These are phyloP conservation scores for Volucella zonaria DNA, from an alignment of 2,888 invertebrate species.

Conservation along the genomic window DNA sequence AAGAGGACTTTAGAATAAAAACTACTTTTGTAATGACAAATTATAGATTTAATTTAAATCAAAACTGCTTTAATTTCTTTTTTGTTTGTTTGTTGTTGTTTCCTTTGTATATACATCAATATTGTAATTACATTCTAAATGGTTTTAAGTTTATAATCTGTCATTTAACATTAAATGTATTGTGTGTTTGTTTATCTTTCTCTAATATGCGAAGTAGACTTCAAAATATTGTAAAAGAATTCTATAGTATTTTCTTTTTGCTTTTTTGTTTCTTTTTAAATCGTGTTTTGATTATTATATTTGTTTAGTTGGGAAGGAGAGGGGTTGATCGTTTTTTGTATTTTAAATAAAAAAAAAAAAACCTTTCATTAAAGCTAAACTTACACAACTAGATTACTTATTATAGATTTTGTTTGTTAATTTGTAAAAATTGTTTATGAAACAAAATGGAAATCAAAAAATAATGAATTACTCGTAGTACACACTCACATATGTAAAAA, in stretches of 20 bases:
- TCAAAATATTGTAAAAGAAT: constrained; percentile 15
- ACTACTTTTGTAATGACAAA: constrained; percentile 23
- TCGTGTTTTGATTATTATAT: not conserved
- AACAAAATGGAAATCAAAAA: constrained; percentile 54
- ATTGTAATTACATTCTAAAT: constrained; percentile 52
- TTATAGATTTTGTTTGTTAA: constrained; percentile 47
- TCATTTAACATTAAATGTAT: constrained; percentile 30
- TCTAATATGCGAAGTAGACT: constrained; percentile 29
- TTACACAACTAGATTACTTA: constrained; percentile 65
- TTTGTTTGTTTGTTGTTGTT: constrained; percentile 24
- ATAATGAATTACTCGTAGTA: constrained; percentile 39
- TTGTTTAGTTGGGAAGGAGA: constrained; percentile 2
- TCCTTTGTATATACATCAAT: constrained; percentile 49
- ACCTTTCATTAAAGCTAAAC: constrained; percentile 53
- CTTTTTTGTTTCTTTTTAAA: not conserved
- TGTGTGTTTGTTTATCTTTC: constrained; percentile 26
- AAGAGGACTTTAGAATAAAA: constrained; percentile 38
- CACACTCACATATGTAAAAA: constrained; percentile 45
- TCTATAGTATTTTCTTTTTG: constrained; percentile 17
- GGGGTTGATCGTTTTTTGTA: not conserved
- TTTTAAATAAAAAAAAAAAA: constrained; percentile 14
- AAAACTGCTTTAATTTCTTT: constrained; percentile 21
- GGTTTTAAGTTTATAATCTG: constrained; percentile 29
- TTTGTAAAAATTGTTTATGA: constrained; percentile 64
- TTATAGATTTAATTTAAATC: constrained; percentile 49